Base-by-base conservation (phyloP, 1,140 invertebrate genomes). In the Rhopalosiphum maidis region DNA sequence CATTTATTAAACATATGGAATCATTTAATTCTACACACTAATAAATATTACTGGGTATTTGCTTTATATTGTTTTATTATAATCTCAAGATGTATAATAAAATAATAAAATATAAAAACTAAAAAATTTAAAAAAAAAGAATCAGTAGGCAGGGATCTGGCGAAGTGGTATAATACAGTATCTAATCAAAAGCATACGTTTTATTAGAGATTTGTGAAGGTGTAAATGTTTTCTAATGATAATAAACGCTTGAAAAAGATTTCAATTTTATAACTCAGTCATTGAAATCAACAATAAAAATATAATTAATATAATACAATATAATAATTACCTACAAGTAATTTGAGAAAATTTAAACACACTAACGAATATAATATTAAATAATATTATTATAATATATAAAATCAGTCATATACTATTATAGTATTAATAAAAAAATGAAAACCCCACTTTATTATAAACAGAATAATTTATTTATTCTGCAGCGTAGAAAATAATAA, bases 21-120 rank as follows among this genome's bases (percentile, higher is more conserved):
- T 51, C 30, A 9, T 35, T 48, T 51, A 48, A 30, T 88, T 18
- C 3, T 23, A 2, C 22, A 89, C n/a, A 54, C n/a, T 8, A 30
- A 89, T 89, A 89, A 54, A 89, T 89, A 46, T 35, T 51, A 35
- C 5, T 18, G 8, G 4, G 4, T 9, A 88, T 88, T 88, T 54
- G 9, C 87, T 54, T 89, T 89, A 89, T 51, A 89, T 89, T 89
- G 7, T 89, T 54, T 54, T 54, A 89, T 54, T 54, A 89, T 54
- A 35, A 35, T 8, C 87, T 54, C 23, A 37, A 23, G 22, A 4
- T 54, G 22, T 88, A 51, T 23, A 23, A 37, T 51, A 89, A 9
- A 88, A 35, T 37, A 87, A 43, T 43, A 87, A 35, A 35, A 37
- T 18, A 37, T 22, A 54, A 37, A 37, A 51, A 89, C 35, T 48